Conservation (phyloP, 1,140 invertebrate species). For the Gerris buenoi region DNA sequence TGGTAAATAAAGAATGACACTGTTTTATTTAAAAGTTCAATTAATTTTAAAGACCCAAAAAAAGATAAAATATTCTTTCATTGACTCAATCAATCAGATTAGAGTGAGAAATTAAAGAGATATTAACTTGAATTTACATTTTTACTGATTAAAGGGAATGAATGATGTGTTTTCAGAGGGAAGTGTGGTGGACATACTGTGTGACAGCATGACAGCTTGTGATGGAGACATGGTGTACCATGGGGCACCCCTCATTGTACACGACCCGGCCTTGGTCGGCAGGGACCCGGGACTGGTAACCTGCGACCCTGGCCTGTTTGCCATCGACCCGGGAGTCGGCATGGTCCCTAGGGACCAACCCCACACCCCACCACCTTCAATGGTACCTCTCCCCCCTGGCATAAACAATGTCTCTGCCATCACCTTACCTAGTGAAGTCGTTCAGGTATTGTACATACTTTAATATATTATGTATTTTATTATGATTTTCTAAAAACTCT, state of each 20-base stretch:
- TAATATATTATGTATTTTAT: too few relatives aligned
- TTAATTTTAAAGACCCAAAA: too few relatives aligned
- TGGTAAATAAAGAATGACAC: too few relatives aligned
- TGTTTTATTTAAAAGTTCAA: too few relatives aligned
- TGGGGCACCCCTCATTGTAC: background rate
- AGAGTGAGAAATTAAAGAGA: too few relatives aligned
- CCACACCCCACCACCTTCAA: slow-evolving; percentile 12
- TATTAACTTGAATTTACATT: too few relatives aligned
- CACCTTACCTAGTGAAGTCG: slow-evolving; percentile 30
- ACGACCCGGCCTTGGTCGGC: background rate
- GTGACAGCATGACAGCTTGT: background rate
- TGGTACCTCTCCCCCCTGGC: slow-evolving; percentile 18
- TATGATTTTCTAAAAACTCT: too few relatives aligned
- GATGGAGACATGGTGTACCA: background rate
- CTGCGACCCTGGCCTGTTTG: background rate
- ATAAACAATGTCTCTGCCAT: slow-evolving; percentile 19
- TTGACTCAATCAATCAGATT: too few relatives aligned
- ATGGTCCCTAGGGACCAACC: slow-evolving; percentile 16
- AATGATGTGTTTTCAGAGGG: background rate
- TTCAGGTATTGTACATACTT: slow-evolving; percentile 28
- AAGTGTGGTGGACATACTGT: background rate
- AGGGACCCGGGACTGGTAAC: background rate
- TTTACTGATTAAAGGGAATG: too few relatives aligned
- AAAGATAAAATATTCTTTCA: too few relatives aligned
- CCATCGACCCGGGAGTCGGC: background rate